Evolutionary conservation across 1,140 invertebrate species (phyloP).

Genomic region (Apis cerana): DNA sequence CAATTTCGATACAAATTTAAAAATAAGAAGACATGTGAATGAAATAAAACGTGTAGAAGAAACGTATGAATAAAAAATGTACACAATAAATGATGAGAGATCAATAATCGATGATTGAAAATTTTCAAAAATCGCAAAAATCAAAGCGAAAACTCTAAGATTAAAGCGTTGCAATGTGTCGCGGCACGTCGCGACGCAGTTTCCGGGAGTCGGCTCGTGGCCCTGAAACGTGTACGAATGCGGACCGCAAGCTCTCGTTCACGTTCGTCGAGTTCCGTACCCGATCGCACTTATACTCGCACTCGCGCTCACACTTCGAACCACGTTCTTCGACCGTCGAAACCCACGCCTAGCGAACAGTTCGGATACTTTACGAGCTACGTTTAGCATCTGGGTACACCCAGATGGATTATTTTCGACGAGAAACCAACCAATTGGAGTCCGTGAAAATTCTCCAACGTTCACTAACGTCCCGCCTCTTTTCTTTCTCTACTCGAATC

Average conservation of each 20-base stretch:
- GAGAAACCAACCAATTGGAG: slow-evolving; percentile 71
- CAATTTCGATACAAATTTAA: background rate
- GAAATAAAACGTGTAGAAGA: background rate
- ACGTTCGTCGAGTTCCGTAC: slow-evolving; percentile 7
- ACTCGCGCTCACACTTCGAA: slow-evolving; percentile 15
- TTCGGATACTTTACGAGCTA: slow-evolving; percentile 60
- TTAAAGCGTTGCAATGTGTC: slow-evolving; percentile 48
- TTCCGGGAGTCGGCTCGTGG: slow-evolving; percentile 66
- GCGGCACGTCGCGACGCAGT: slow-evolving; percentile 12
- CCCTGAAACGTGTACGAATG: slow-evolving; percentile 29
- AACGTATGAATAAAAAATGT: background rate
- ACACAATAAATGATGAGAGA: no score
- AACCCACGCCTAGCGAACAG: slow-evolving; percentile 31
- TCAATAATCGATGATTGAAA: background rate
- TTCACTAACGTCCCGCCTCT: slow-evolving; percentile 67
- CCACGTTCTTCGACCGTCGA: slow-evolving; percentile 34
- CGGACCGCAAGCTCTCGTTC: slow-evolving; percentile 14
- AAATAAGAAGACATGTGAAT: background rate
- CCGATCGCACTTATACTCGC: background rate
- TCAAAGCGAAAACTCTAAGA: slow-evolving; percentile 69
- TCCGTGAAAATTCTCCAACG: slow-evolving; percentile 64
- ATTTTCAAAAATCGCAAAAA: background rate
- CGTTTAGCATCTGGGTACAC: slow-evolving; percentile 70
- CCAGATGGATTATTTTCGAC: slow-evolving; percentile 77
- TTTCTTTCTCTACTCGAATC: slow-evolving; percentile 62